Evolutionary conservation across 2,888 invertebrate genomes (phyloP).

Genomic region (Aleiodes leptofemur): DNA sequence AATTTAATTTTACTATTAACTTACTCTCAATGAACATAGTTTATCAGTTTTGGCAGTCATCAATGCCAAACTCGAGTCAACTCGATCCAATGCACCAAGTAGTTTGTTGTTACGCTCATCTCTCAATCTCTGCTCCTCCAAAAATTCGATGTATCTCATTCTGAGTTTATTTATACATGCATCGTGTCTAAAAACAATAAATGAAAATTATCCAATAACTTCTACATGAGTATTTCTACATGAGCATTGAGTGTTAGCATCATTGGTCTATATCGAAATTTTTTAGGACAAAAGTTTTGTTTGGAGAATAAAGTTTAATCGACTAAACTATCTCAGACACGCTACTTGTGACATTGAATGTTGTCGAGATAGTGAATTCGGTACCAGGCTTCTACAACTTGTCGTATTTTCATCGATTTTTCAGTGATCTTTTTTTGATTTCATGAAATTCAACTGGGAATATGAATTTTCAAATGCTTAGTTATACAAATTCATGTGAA

Average conservation of each 20-base stretch:
- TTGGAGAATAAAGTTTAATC: conserved; percentile 42
- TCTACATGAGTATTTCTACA: not conserved
- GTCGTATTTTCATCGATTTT: conserved; percentile 51
- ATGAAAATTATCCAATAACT: conserved; percentile 11
- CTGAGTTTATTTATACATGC: conserved; percentile 73
- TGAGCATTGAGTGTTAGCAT: conserved; percentile 16
- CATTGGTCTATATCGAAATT: not conserved
- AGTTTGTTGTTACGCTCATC: conserved; percentile 80
- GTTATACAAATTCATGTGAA: not conserved
- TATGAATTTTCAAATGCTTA: not conserved
- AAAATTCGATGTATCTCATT: conserved; percentile 76
- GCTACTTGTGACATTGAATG: conserved; percentile 56
- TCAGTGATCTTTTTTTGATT: not conserved
- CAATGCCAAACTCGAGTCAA: conserved; percentile 78
- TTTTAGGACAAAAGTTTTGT: conserved; percentile 25
- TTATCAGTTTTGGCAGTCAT: conserved; percentile 80
- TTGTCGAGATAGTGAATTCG: conserved; percentile 43
- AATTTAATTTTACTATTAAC: conserved; percentile 48
- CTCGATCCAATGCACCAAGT: conserved; percentile 78
- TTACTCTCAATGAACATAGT: conserved; percentile 78
- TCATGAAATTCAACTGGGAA: conserved; percentile 9
- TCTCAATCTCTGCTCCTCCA: conserved; percentile 79
- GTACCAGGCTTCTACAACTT: conserved; percentile 54
- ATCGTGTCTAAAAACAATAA: conserved; percentile 64
- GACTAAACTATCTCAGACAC: conserved; percentile 49